Evolutionary conservation across 2,797 vertebrate species (phyloP), one percentile per base, ranked within the genome.

Genomic region (Danio choprae): DNA sequence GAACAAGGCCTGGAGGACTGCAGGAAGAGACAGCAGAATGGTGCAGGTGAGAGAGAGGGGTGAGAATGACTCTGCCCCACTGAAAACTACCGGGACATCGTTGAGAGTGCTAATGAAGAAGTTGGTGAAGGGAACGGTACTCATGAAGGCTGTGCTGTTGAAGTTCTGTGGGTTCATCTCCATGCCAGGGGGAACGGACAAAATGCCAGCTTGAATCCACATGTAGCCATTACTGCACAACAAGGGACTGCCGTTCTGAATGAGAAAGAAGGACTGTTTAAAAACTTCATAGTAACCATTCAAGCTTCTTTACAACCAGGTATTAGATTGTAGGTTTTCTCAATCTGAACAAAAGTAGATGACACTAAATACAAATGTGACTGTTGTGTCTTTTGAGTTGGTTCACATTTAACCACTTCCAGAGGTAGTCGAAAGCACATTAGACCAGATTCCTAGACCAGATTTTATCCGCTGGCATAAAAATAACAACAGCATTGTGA

Each of bases 181-280:
- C 12, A 16, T 46, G 16, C 13, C 53, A 50, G 2, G 36, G 36
- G 7, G 4, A 16, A 82, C 4, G 5, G 83, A 78, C 60, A 84
- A 58, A 69, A 86, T 53, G 15, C 81, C 85, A 11, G 46, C 7
- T 70, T 88, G 82, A 8, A 83, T 9, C 85, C 62, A 83, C 13
- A 72, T 65, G 4, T 0, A 2, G 0, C 8, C 22, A 18, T 10
- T 4, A 22, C 51, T 48, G 13, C 84, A 87, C 77, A 86, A 43
- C 65, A 87, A 48, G 9, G 86, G 74, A 22, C 81, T 79, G 4
- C 84, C 86, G 0, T 12, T 60, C 86, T 87, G 65, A 9, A 40
- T 15, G 29, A 12, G 43, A 62, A 18, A 75, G 5, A 58, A 7
- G 46, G 60, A 77, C 11, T 5, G 50, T 29, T 71, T 71, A 71